Conservation (phyloP, 1,140 invertebrate species). For the Colletes latitarsis region DNA sequence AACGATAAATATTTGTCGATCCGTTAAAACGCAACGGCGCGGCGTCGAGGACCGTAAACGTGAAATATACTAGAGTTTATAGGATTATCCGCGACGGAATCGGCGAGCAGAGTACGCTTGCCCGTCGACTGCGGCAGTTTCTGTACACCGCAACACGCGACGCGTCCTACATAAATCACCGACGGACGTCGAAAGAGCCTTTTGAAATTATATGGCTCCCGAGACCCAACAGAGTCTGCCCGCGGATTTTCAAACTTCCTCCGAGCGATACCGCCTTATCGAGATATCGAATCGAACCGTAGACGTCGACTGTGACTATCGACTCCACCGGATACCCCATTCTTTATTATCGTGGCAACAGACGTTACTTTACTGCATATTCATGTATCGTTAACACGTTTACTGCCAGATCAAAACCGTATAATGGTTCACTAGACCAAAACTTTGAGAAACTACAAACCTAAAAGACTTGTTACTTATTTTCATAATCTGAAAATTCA, state of each 20-base stretch:
- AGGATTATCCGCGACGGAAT: constrained; percentile 59
- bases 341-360: too few species aligned
- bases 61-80: constrained; percentile 59
- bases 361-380: too few species aligned
- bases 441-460: too few species aligned
- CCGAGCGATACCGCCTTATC: constrained; percentile 53
- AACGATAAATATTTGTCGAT: constrained; percentile 50
- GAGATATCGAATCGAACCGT: constrained; percentile 52
- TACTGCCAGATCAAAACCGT: too few species aligned
- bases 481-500: too few species aligned
- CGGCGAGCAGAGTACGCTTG: constrained; percentile 16
- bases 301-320: constrained; percentile 27
- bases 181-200: constrained; percentile 57
- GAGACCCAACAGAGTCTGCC: constrained; percentile 25
- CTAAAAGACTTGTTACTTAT: too few species aligned
- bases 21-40: constrained; percentile 30
- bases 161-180: constrained; percentile 67
- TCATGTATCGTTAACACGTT: too few species aligned
- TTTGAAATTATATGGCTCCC: constrained; percentile 63
- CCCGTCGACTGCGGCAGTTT: constrained; percentile 38
- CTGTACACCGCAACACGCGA: constrained; percentile 33
- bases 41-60: constrained; percentile 41
- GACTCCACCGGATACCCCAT: not conserved
- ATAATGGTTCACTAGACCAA: too few species aligned
- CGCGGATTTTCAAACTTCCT: constrained; percentile 59